Evolutionary conservation across 2,888 invertebrate species (phyloP).

Genomic region (Brenthis daphne): DNA sequence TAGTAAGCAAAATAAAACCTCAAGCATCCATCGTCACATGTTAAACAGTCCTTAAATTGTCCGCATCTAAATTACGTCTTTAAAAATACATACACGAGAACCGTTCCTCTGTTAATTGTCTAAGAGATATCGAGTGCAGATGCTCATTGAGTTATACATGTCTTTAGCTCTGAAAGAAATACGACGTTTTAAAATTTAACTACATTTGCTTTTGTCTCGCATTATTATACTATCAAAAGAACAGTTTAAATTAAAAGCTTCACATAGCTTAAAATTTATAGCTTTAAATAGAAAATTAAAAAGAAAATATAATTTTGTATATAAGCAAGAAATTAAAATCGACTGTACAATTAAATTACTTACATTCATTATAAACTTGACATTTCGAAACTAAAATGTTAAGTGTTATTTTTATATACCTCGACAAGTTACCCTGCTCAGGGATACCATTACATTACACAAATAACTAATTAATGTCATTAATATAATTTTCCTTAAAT

Average conservation of each 20-base stretch:
- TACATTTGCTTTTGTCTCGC: slow-evolving; percentile 55
- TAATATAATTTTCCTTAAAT: slow-evolving; percentile 17
- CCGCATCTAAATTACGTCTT: slow-evolving; percentile 66
- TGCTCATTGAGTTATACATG: slow-evolving; percentile 71
- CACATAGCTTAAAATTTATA: neutral
- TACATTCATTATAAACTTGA: slow-evolving; percentile 5
- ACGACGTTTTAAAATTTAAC: slow-evolving; percentile 66
- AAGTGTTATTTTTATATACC: slow-evolving; percentile 13
- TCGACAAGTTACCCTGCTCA: slow-evolving; percentile 2
- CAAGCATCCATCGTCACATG: slow-evolving; percentile 29
- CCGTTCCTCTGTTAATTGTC: slow-evolving; percentile 74
- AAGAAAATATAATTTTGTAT: neutral
- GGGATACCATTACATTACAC: slow-evolving; percentile 14
- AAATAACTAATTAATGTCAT: slow-evolving; percentile 22
- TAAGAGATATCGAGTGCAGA: slow-evolving; percentile 78
- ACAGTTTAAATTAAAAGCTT: neutral
- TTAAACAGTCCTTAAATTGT: slow-evolving; percentile 45
- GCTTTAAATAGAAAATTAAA: neutral
- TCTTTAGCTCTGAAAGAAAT: slow-evolving; percentile 69
- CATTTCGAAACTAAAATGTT: neutral
- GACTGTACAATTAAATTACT: slow-evolving; percentile 15
- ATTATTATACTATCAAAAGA: slow-evolving; percentile 16
- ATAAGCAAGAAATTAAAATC: neutral
- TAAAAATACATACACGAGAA: slow-evolving; percentile 70
- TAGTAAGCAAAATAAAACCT: neutral